Evolutionary conservation across 2,888 invertebrate genomes (phyloP).

Genomic region (Zele albiditarsus): DNA sequence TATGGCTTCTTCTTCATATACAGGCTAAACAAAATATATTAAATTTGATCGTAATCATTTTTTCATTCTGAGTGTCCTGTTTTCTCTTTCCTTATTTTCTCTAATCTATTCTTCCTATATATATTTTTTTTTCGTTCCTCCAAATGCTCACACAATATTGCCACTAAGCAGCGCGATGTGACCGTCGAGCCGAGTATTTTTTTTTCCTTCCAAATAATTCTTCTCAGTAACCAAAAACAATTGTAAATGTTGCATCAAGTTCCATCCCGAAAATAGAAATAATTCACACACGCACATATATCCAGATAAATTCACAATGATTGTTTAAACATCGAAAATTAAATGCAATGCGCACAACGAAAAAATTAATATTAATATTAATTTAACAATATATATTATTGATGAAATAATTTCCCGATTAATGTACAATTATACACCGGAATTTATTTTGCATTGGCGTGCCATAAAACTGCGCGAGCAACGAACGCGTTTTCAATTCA

Average conservation of each 20-base stretch:
- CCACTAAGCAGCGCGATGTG: background rate
- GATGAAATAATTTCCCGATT: background rate
- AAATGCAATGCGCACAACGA: too few species aligned
- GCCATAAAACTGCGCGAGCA: background rate
- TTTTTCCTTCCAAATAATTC: background rate
- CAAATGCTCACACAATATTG: background rate
- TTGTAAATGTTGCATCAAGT: too few species aligned
- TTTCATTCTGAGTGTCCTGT: background rate
- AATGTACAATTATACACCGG: conserved; percentile 21
- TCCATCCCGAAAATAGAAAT: background rate
- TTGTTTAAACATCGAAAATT: too few species aligned
- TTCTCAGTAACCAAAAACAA: background rate
- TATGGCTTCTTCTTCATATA: background rate
- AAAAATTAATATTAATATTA: background rate
- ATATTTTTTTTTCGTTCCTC: background rate
- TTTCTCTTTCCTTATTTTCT: background rate
- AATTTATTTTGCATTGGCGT: background rate
- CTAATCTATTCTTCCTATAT: background rate
- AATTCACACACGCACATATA: too few species aligned
- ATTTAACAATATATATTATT: background rate
- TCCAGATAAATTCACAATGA: too few species aligned
- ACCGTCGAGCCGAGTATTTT: background rate
- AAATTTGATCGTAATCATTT: too few species aligned
- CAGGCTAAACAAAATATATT: too few species aligned
- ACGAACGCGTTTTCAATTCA: conserved; percentile 9